A percentile compares a stretch with the other conserved stretches of the same genome.
Evolutionary conservation across 2,797 vertebrate genomes (phyloP).

Genomic region (Leptodactylus fallax): DNA sequence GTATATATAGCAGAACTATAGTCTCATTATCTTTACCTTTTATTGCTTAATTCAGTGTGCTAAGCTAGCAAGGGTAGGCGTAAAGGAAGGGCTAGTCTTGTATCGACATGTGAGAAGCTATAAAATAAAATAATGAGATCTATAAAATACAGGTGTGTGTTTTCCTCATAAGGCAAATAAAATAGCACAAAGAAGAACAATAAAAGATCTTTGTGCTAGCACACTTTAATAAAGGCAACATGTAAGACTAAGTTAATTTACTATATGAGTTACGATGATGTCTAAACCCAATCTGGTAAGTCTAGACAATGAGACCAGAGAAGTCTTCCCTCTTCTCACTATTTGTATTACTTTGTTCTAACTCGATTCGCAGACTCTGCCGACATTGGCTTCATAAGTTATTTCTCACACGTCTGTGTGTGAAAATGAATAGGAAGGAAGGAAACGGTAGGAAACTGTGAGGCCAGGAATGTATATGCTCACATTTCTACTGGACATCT

Average conservation of each 20-base stretch:
- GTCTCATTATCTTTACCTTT: not conserved
- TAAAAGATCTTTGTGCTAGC: conserved; percentile 31
- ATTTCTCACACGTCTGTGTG: conserved; percentile 56
- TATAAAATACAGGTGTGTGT: conserved; percentile 46
- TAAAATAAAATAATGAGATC: conserved; percentile 35
- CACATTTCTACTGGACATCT: conserved; percentile 57
- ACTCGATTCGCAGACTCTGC: conserved; percentile 17
- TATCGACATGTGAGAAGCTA: conserved; percentile 2
- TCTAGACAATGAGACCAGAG: conserved; percentile 1
- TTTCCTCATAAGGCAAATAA: conserved; percentile 41
- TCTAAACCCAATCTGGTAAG: conserved; percentile 14
- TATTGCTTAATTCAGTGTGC: not conserved
- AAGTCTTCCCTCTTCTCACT: conserved; percentile 18
- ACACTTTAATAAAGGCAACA: not conserved
- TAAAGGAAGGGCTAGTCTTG: conserved; percentile 31
- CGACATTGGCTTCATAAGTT: conserved; percentile 46
- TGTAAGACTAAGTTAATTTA: conserved; percentile 15
- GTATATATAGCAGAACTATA: not conserved
- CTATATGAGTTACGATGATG: conserved; percentile 13
- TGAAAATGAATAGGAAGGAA: conserved; percentile 60
- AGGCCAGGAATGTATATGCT: conserved; percentile 48
- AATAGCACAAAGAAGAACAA: conserved; percentile 39
- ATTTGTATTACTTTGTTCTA: conserved; percentile 43
- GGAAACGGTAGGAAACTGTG: conserved; percentile 55
- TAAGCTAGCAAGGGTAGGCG: conserved; percentile 12